Percentiles rank a stretch among this genome's conserved stretches.
These are phyloP conservation scores for Diadophis punctatus DNA, from an alignment of 2,113 vertebrate genomes.

Conservation along the genomic window DNA sequence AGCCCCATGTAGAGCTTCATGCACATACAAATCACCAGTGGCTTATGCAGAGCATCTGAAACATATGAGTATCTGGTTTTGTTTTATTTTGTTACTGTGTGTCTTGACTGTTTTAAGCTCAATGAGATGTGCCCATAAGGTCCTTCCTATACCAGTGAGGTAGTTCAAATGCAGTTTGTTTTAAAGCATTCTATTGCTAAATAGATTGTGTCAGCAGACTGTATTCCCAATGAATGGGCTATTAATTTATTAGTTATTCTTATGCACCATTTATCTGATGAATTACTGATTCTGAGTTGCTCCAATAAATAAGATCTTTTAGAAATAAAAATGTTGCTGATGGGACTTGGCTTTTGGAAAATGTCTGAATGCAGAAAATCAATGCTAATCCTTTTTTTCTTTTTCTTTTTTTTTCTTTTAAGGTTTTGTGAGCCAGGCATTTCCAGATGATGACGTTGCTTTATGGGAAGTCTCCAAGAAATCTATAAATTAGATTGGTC, in stretches of 20 bases:
- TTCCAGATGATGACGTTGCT: slow-evolving; percentile 31
- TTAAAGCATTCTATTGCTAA: background rate
- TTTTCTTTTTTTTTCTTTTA: slow-evolving; percentile 10
- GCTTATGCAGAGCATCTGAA: background rate
- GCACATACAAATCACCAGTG: background rate
- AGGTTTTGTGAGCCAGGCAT: slow-evolving; percentile 10
- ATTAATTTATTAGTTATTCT: slow-evolving; percentile 55
- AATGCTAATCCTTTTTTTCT: slow-evolving; percentile 47
- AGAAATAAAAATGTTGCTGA: slow-evolving; percentile 41
- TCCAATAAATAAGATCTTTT: slow-evolving; percentile 46
- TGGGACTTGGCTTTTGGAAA: slow-evolving; percentile 29
- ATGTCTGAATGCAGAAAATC: slow-evolving; percentile 49
- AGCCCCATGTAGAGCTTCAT: too few relatives aligned
- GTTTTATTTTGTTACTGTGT: background rate
- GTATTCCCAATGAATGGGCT: slow-evolving; percentile 23
- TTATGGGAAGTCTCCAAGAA: slow-evolving; percentile 34
- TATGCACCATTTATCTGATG: slow-evolving; percentile 59
- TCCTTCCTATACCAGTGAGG: background rate
- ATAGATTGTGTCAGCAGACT: slow-evolving; percentile 17
- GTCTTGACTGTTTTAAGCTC: background rate
- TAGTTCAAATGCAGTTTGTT: background rate
- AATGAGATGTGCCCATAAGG: background rate
- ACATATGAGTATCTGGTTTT: background rate
- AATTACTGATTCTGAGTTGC: slow-evolving; percentile 33
- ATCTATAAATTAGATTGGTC: slow-evolving; percentile 49